Percentiles rank a stretch among this genome's conserved stretches.
These are phyloP conservation scores for Tetraodon nigroviridis DNA, from an alignment of 2,113 vertebrate genomes.

Conservation along the genomic window DNA sequence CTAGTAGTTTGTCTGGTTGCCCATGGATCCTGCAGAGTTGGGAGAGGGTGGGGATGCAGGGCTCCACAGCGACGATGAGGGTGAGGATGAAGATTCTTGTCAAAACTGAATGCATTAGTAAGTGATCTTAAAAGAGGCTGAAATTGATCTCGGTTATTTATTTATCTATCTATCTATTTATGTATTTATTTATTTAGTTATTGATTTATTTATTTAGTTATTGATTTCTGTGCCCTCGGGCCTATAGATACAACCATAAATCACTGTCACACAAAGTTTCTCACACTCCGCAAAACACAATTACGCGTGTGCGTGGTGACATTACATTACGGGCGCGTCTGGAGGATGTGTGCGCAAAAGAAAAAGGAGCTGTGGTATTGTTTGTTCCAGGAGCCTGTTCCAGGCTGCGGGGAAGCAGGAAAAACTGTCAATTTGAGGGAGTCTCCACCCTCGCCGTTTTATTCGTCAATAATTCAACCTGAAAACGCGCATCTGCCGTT, in stretches of 20 bases:
- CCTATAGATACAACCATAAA: slow-evolving; percentile 27
- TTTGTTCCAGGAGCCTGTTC: slow-evolving; percentile 4
- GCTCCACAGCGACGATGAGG: slow-evolving; percentile 15
- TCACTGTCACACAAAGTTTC: slow-evolving; percentile 53
- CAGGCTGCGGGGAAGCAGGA: slow-evolving; percentile 14
- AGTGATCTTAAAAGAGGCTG: too few relatives aligned
- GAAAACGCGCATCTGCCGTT: background rate
- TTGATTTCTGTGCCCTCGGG: slow-evolving; percentile 8
- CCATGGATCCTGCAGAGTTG: too few relatives aligned
- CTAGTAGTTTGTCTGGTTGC: background rate
- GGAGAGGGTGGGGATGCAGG: slow-evolving; percentile 44
- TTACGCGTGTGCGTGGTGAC: background rate
- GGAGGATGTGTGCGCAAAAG: background rate
- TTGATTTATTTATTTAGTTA: background rate
- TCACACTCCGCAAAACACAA: slow-evolving; percentile 21
- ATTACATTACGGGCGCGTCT: background rate
- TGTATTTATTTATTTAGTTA: background rate
- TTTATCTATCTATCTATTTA: background rate
- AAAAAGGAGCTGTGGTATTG: background rate
- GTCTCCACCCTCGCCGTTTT: slow-evolving; percentile 42
- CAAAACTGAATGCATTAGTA: background rate
- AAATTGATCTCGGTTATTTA: background rate
- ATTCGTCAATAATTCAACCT: slow-evolving; percentile 14
- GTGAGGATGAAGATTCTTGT: slow-evolving; percentile 3
- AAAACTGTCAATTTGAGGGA: slow-evolving; percentile 25